These are phyloP conservation scores for Hydraecia micacea DNA, from an alignment of 2,888 invertebrate species.

Conservation along the genomic window DNA sequence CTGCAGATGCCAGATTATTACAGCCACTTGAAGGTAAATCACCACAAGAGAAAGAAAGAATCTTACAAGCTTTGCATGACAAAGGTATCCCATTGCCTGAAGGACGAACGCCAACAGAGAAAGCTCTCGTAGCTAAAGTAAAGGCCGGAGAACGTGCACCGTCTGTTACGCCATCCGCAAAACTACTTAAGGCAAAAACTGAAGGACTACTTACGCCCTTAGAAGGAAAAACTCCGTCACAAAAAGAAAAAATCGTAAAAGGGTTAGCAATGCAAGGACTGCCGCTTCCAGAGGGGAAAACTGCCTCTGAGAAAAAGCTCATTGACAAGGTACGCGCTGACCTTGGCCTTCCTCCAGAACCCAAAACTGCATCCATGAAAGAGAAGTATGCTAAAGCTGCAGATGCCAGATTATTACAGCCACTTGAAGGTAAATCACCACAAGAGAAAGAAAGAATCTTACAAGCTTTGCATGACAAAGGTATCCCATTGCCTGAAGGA, in stretches of 20 bases:
- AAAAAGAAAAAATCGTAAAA: neutral
- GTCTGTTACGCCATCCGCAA: slow-evolving; percentile 1
- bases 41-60: slow-evolving; percentile 59
- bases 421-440: neutral
- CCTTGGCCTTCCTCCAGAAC: neutral
- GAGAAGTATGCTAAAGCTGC: neutral
- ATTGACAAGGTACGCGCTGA: neutral
- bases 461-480: neutral
- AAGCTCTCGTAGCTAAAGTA: slow-evolving; percentile 43
- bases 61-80: slow-evolving; percentile 51
- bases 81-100: slow-evolving; percentile 65
- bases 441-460: neutral
- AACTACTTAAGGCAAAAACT: slow-evolving; percentile 55
- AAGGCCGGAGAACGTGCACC: slow-evolving; percentile 15
- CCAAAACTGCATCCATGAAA: neutral
- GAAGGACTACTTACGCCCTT: neutral
- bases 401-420: neutral
- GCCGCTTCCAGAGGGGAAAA: neutral
- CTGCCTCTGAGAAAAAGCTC: neutral
- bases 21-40: slow-evolving; percentile 65
- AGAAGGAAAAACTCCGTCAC: neutral
- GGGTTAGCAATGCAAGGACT: neutral
- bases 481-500: neutral
- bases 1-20: neutral
- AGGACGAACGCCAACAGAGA: slow-evolving; percentile 48